Conservation (phyloP, 2,888 invertebrate species). For the Stenotaenia linearis region DNA sequence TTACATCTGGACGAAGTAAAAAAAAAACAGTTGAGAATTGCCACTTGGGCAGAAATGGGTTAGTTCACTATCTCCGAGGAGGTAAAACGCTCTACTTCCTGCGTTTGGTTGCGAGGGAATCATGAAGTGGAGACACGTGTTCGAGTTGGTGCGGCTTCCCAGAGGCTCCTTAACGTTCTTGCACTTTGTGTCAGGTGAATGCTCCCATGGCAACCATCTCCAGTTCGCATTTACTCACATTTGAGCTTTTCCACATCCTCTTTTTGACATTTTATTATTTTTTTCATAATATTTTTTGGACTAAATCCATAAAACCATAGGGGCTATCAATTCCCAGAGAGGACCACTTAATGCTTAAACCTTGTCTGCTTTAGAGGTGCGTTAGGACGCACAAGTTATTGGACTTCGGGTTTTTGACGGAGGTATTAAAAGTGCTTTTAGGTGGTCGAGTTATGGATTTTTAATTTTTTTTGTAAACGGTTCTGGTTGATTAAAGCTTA, state of each 20-base stretch:
- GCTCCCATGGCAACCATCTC: not conserved
- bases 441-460: too few species aligned
- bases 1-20: not conserved
- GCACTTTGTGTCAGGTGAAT: not conserved
- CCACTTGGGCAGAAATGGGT: not conserved
- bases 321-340: not conserved
- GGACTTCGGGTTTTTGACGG: not conserved
- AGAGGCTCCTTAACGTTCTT: too few species aligned
- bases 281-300: not conserved
- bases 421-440: not conserved
- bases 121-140: not conserved
- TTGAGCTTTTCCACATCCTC: not conserved
- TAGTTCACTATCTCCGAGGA: not conserved
- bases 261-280: not conserved
- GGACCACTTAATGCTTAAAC: not conserved
- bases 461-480: too few species aligned
- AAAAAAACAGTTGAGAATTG: not conserved
- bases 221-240: not conserved
- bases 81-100: not conserved
- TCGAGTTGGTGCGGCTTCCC: not conserved
- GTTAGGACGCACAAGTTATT: not conserved
- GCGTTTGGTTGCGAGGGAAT: not conserved
- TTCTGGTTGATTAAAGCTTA: too few species aligned
- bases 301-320: not conserved
- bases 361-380: not conserved